Evolutionary conservation across 2,888 invertebrate genomes (phyloP).

Genomic region (Caenorhabditis drosophilae): DNA sequence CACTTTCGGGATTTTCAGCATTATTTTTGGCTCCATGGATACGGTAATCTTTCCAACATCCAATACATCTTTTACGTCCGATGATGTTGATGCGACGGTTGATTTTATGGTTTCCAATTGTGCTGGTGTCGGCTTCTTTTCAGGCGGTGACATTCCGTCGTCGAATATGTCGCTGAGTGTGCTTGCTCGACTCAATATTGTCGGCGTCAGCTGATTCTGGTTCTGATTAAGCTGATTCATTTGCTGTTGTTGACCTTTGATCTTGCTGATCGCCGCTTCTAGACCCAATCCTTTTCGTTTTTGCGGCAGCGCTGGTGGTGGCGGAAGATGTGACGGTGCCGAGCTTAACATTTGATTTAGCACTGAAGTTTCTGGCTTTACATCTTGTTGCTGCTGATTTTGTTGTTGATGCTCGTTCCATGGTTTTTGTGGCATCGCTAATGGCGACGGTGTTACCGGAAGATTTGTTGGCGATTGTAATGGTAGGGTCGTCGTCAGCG

Average conservation of each 20-base stretch:
- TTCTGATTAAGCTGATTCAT: constrained; percentile 11
- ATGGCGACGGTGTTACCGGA: constrained; percentile 25
- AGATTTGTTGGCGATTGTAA: constrained; percentile 25
- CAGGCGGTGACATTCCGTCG: constrained; percentile 9
- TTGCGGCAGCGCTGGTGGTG: background rate
- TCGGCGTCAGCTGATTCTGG: constrained; percentile 7
- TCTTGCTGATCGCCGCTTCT: constrained; percentile 19
- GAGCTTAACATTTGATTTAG: background rate
- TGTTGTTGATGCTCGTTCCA: background rate
- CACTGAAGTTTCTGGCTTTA: background rate
- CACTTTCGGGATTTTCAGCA: constrained; percentile 11
- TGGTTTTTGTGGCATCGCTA: constrained; percentile 1
- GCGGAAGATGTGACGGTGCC: background rate
- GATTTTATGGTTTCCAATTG: background rate
- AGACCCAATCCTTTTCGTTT: constrained; percentile 20
- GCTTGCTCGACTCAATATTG: background rate
- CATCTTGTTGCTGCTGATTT: background rate
- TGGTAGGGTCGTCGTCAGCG: constrained; percentile 12
- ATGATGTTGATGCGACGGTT: no score
- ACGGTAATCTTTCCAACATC: background rate
- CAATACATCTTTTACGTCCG: no score
- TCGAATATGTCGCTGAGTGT: constrained; percentile 12
- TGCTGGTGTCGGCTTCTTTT: background rate
- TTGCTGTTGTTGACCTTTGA: constrained; percentile 20
- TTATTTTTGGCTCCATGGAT: background rate